A percentile compares a stretch with the other conserved stretches of the same genome.
These are phyloP conservation scores for Apamea crenata DNA, from an alignment of 2,888 invertebrate genomes.

Conservation along the genomic window DNA sequence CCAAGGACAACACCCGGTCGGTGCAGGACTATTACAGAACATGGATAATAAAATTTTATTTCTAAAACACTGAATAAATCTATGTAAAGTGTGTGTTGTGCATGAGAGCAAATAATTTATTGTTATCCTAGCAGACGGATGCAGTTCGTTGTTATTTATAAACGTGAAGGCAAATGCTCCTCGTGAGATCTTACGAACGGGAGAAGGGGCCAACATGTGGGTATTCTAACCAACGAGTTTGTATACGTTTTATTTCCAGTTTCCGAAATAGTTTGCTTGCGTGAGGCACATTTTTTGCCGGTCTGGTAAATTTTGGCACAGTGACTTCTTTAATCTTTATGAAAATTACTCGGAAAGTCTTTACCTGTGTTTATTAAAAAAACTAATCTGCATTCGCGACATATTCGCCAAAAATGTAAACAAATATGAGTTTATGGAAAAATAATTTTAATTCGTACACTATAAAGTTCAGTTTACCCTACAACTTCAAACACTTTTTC, in stretches of 20 bases:
- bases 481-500: too few species aligned
- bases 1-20: too few species aligned
- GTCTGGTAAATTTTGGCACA: slow-evolving; percentile 50
- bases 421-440: too few species aligned
- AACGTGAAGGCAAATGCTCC: neutral
- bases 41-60: too few species aligned
- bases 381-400: neutral
- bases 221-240: slow-evolving; percentile 23
- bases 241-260: neutral
- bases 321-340: slow-evolving; percentile 9
- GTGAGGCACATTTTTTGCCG: slow-evolving; percentile 27
- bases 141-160: neutral
- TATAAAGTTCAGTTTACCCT: too few species aligned
- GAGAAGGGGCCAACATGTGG: slow-evolving; percentile 15
- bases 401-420: too few species aligned
- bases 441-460: too few species aligned
- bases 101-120: neutral
- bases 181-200: slow-evolving; percentile 2
- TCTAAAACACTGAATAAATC: too few species aligned
- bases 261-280: slow-evolving; percentile 46
- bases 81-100: neutral
- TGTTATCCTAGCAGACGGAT: neutral
- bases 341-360: slow-evolving; percentile 19
- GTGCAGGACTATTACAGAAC: too few species aligned
- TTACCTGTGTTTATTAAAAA: slow-evolving; percentile 28